These are phyloP conservation scores for Sitta europaea DNA, from an alignment of 2,113 vertebrate species.

Conservation along the genomic window DNA sequence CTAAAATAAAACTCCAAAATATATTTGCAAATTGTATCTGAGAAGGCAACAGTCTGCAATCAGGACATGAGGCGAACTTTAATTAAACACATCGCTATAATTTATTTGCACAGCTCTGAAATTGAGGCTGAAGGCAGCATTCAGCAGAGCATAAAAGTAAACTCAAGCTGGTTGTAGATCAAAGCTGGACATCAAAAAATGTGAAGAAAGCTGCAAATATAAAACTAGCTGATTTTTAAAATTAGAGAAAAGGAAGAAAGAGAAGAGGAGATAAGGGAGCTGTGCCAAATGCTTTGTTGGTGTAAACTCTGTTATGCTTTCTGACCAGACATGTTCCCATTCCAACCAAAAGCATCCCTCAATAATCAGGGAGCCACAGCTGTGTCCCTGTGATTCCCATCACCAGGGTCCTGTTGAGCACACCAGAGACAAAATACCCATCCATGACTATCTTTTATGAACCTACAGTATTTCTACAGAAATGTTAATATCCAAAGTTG, in stretches of 20 bases:
- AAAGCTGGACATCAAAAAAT: conserved; percentile 15
- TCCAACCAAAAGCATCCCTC: neutral
- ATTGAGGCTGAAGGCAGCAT: conserved; percentile 34
- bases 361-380: neutral
- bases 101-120: conserved; percentile 51
- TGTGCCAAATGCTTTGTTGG: neutral
- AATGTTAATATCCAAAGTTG: neutral
- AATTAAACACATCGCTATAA: conserved; percentile 30
- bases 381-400: neutral
- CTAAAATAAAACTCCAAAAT: neutral
- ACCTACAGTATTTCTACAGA: neutral
- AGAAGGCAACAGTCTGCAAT: neutral
- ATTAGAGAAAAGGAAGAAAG: neutral
- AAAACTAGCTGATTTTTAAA: neutral
- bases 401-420: neutral
- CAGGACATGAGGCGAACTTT: conserved; percentile 16
- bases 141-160: conserved; percentile 53
- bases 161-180: conserved; percentile 24
- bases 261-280: neutral
- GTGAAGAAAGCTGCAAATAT: neutral
- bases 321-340: neutral
- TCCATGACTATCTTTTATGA: neutral
- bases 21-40: conserved; percentile 5
- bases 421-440: neutral
- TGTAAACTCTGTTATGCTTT: neutral